Conservation (phyloP, 1,140 invertebrate genomes). For the Drosophila persimilis region DNA sequence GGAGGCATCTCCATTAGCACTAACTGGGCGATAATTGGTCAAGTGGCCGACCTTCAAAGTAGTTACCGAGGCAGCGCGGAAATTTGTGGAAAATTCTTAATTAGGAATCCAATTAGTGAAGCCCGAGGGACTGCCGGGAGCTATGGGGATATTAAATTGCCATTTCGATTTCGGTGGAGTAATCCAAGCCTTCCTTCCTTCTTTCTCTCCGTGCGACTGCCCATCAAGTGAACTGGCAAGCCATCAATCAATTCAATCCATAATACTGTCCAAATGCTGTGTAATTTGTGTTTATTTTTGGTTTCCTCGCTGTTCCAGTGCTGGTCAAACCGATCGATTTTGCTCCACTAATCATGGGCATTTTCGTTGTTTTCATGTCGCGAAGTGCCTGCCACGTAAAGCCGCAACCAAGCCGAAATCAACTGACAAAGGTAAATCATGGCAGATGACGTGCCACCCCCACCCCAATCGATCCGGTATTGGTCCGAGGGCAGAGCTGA, state of each 20-base stretch:
- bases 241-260: conserved; percentile 26
- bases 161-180: conserved; percentile 26
- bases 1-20: conserved; percentile 23
- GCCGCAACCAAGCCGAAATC: conserved; percentile 27
- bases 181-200: conserved; percentile 8
- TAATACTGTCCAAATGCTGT: conserved; percentile 22
- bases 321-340: conserved; percentile 54
- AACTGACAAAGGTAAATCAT: conserved; percentile 45
- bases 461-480: conserved; percentile 53
- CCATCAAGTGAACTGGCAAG: background rate
- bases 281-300: conserved; percentile 68
- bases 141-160: conserved; percentile 59
- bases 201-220: conserved; percentile 1
- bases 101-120: conserved; percentile 71
- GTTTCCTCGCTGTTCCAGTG: conserved; percentile 12
- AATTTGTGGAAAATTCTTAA: conserved; percentile 43
- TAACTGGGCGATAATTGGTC: conserved; percentile 45
- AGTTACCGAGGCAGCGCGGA: conserved; percentile 40
- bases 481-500: conserved; percentile 11
- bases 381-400: conserved; percentile 1
- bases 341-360: conserved; percentile 49
- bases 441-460: conserved; percentile 57
- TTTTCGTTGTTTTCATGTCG: conserved; percentile 40
- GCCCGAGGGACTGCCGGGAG: conserved; percentile 20
- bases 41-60: conserved; percentile 20